Percentiles rank a stretch among this genome's conserved stretches.
phyloP scores from a whole-genome alignment of 2,113 vertebrate genomes.

The Callocephalon fimbriatum region DNA sequence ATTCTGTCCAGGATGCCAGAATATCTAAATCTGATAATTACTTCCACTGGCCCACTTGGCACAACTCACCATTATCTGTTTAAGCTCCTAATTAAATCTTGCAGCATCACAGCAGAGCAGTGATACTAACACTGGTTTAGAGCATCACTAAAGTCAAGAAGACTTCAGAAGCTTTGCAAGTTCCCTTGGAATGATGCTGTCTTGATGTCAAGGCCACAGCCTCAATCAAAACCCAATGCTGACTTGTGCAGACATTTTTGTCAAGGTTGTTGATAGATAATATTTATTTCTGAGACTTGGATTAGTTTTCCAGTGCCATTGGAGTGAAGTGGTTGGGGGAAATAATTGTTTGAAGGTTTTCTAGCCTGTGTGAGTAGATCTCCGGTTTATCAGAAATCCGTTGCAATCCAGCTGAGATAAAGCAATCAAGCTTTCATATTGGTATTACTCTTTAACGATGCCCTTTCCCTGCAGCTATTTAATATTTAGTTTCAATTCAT shows the following conservation, averaged over 20 bases:
- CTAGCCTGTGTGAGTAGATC: background rate
- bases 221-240: background rate
- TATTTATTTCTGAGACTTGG: slow-evolving; percentile 1
- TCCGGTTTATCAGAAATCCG: background rate
- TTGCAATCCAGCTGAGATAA: background rate
- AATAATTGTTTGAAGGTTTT: background rate
- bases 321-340: background rate
- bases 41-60: slow-evolving; percentile 49
- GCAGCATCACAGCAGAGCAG: background rate
- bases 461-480: background rate
- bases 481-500: slow-evolving; percentile 50
- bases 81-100: slow-evolving; percentile 1
- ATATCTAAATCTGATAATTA: slow-evolving; percentile 62
- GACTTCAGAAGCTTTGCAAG: background rate
- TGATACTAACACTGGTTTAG: background rate
- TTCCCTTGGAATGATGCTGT: background rate
- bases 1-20: slow-evolving; percentile 26
- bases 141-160: background rate
- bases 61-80: background rate
- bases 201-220: background rate
- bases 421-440: slow-evolving; percentile 29
- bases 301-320: background rate
- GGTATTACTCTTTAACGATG: background rate
- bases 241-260: background rate
- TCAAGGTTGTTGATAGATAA: background rate